Conservation (phyloP, 1,140 invertebrate species). For the Argopecten irradians region DNA sequence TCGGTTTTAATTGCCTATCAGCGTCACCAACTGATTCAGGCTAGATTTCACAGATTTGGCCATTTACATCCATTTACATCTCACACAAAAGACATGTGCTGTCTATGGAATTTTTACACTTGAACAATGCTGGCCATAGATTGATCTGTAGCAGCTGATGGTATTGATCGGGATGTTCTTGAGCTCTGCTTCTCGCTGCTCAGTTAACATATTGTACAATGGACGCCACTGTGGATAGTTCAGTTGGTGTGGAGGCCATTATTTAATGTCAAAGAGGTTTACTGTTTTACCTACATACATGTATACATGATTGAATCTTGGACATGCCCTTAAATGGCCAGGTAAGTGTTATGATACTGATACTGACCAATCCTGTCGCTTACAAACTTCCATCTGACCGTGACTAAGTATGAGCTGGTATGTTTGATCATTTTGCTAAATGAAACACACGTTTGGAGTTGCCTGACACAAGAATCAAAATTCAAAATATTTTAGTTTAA, state of each 20-base stretch:
- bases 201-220: not conserved
- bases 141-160: conserved; percentile 15
- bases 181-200: not conserved
- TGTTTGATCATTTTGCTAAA: not conserved
- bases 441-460: not conserved
- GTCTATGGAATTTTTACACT: conserved; percentile 1
- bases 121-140: conserved; percentile 8
- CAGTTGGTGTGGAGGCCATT: not conserved
- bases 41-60: conserved; percentile 10
- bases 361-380: not conserved
- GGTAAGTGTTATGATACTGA: not conserved
- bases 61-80: conserved; percentile 18
- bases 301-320: not conserved
- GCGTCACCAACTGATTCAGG: conserved; percentile 14
- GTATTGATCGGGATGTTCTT: not conserved
- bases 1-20: conserved; percentile 1
- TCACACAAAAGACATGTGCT: conserved; percentile 21
- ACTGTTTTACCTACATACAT: not conserved
- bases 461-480: not conserved
- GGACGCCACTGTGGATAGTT: not conserved
- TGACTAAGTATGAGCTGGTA: not conserved
- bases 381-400: not conserved
- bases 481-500: not conserved
- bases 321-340: not conserved
- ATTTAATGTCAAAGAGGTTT: not conserved